Conservation (phyloP, 2,113 vertebrate genomes). For the Taxidea taxus region DNA sequence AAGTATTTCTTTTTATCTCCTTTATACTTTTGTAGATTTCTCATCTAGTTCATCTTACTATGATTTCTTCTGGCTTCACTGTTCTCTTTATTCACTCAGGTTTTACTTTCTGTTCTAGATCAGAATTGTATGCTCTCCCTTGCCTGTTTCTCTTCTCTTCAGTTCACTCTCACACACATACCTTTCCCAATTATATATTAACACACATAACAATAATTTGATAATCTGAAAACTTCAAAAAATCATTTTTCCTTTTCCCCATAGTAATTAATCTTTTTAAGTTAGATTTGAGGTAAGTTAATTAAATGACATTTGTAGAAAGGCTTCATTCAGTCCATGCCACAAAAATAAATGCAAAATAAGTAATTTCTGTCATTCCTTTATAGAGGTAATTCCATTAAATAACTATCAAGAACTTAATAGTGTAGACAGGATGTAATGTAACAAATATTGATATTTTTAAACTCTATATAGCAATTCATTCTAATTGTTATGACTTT, state of each 20-base stretch:
- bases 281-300: not conserved
- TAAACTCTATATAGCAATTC: not conserved
- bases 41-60: not conserved
- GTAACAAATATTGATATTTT: not conserved
- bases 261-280: not conserved
- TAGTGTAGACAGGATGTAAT: not conserved
- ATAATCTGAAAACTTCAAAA: not conserved
- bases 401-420: not conserved
- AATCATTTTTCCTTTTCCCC: not conserved
- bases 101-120: not conserved
- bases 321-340: not conserved
- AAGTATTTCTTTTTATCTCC: not conserved
- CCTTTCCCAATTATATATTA: not conserved
- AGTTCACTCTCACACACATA: not conserved
- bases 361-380: not conserved
- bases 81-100: not conserved
- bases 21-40: not conserved
- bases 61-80: not conserved
- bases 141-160: not conserved
- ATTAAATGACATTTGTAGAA: not conserved
- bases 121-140: fast-evolving
- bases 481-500: not conserved
- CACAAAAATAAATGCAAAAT: not conserved
- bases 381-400: not conserved
- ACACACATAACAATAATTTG: not conserved